Base-by-base conservation (phyloP, 2,797 vertebrate species). In the Diceros bicornis region DNA sequence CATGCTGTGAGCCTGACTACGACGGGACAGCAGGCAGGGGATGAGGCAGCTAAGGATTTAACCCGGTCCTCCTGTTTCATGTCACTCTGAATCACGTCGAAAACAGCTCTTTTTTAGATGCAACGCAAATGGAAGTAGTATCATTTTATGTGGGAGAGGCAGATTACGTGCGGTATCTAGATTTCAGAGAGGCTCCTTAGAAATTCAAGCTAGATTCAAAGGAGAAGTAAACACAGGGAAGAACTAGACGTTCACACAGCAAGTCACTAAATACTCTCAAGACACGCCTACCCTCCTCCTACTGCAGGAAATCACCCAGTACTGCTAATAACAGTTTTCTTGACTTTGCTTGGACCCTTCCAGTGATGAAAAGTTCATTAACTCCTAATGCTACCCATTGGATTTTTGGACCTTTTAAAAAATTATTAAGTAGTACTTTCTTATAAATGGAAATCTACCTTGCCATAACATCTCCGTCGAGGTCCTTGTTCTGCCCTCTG, bases 131-230 rank as follows among this genome's bases (percentile, higher is more conserved):
- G 2, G 27, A 68, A 81, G 64, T 47, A 88, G 41, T 91, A 71
- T 12, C 50, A 32, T 81, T 82, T 91, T 82, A 85, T 61, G 18
- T 66, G n/a, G 32, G 79, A 79, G 64, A 86, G 41, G 37, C 16
- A 82, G 32, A 89, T 50, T 61, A 84, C 59, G 34, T 41, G n/a
- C 61, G 69, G 47, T 79, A 62, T 85, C 83, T 90, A 91, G 20
- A 23, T 81, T 94, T 85, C 37, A 92, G 85, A 93, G 27, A 74
- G 69, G 23, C 50, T 79, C 77, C 17, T 89, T 94, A 64, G 37
- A 69, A 96, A 97, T 64, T 94, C 75, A 92, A 93, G 75, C 77
- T 96, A 77, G 34, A 92, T 27, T 95, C 41, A 91, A 78, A 91
- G 34, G 69, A 81, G 23, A 85, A 83, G 47, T 89, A 52, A 84